phyloP scores from a whole-genome alignment of 2,888 invertebrate species.

The Fabriciana adippe region DNA sequence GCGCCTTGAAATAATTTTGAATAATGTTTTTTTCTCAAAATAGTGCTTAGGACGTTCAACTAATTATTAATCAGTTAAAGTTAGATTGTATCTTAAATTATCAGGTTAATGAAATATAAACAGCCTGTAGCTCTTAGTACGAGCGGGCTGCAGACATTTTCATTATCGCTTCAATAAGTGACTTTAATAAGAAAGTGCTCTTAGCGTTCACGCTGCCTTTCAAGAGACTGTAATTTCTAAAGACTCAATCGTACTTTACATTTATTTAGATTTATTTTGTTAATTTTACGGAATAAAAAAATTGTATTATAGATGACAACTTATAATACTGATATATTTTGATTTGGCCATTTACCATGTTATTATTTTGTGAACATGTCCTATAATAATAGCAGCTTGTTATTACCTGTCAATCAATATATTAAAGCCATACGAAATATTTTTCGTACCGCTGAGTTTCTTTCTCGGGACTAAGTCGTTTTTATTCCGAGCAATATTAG shows the following conservation, averaged over 20 bases:
- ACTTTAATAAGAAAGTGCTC: slow-evolving; percentile 51
- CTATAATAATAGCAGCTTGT: too few species aligned
- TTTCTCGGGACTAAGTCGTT: too few species aligned
- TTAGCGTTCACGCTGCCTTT: slow-evolving; percentile 21
- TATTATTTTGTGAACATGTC: too few species aligned
- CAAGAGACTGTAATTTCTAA: slow-evolving; percentile 20
- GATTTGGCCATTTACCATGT: too few species aligned
- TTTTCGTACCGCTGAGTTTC: too few species aligned
- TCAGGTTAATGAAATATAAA: slow-evolving; percentile 48
- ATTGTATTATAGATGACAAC: too few species aligned
- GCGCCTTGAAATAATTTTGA: neutral
- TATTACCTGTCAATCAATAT: too few species aligned
- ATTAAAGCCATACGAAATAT: too few species aligned
- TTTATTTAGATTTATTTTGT: slow-evolving; percentile 16
- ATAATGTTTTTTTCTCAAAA: slow-evolving; percentile 1
- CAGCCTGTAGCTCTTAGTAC: slow-evolving; percentile 39
- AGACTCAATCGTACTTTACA: slow-evolving; percentile 12
- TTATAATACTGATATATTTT: too few species aligned
- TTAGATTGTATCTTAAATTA: slow-evolving; percentile 21
- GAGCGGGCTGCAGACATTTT: slow-evolving; percentile 45
- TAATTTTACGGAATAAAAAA: slow-evolving; percentile 1
- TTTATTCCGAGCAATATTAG: too few species aligned
- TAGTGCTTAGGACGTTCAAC: slow-evolving; percentile 1
- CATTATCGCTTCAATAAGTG: slow-evolving; percentile 53
- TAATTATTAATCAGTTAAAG: slow-evolving; percentile 10